phyloP scores from a whole-genome alignment of 2,888 invertebrate species.

The Agrochola lota region DNA sequence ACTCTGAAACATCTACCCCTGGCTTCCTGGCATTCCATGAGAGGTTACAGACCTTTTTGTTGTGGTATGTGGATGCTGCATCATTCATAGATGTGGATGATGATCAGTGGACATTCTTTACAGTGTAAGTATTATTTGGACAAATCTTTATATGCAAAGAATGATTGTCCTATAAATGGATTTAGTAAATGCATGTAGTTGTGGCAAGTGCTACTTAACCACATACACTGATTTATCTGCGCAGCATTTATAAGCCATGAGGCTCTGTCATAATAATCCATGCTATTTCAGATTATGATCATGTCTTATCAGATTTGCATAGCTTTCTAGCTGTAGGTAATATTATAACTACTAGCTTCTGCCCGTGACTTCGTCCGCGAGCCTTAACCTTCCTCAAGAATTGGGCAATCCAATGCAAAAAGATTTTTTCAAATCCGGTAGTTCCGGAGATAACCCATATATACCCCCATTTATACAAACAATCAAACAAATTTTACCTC shows the following conservation, averaged over 20 bases:
- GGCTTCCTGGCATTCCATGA: slow-evolving; percentile 95
- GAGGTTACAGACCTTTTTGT: slow-evolving; percentile 96
- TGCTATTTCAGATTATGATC: too few relatives aligned
- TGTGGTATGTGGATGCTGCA: slow-evolving; percentile 99
- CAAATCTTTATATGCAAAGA: not conserved
- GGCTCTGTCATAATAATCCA: not conserved
- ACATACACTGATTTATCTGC: not conserved
- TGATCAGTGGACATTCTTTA: slow-evolving; percentile 97
- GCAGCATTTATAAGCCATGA: not conserved
- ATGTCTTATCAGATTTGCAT: not conserved
- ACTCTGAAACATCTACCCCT: slow-evolving; percentile 92
- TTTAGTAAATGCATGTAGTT: too few relatives aligned
- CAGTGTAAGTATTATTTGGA: slow-evolving; percentile 90
- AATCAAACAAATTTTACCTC: too few relatives aligned
- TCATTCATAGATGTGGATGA: slow-evolving; percentile 98
- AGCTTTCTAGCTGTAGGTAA: too few relatives aligned
- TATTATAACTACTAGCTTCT: not conserved
- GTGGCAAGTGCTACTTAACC: not conserved
- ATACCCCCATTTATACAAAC: too few relatives aligned
- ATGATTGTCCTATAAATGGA: not conserved
- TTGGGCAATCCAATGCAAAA: too few relatives aligned
- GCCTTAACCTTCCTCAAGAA: too few relatives aligned
- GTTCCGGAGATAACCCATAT: too few relatives aligned
- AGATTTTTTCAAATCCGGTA: too few relatives aligned
- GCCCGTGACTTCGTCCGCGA: too few relatives aligned